Evolutionary conservation across 2,888 invertebrate genomes (phyloP), one percentile per base, ranked within the genome.

Genomic region (Pegoplata infirma): DNA sequence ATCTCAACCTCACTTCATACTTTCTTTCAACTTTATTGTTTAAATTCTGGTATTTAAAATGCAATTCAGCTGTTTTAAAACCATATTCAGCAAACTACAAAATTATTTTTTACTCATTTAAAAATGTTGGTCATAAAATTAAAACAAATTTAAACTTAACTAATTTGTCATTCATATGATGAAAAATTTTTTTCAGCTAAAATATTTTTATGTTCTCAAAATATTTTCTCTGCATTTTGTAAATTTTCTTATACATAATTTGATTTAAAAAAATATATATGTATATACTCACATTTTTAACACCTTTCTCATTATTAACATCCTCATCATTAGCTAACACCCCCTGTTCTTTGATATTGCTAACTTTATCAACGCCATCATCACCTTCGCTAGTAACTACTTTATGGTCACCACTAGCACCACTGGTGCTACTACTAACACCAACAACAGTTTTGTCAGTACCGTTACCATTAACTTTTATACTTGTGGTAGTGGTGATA

Each of bases 261-360:
- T n/a, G n/a, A n/a, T n/a, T n/a, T n/a, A n/a, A n/a, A n/a, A 32
- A 32, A 10, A 32, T 32, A 32, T 32, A 2, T 2, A 32, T 32
- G 2, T 10, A 5, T n/a, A 28, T 75, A 63, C 64, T 80, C 23
- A 63, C 67, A 46, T 73, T 81, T 79, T 51, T 67, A 61, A 63
- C 75, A 72, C 51, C 46, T 67, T 71, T 72, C 51, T 51, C 68
- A 68, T 67, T 55, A 8, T 12, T 25, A n/a, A 4, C 21, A 40
- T 5, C 49, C 19, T 55, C 64, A 56, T 61, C 67, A 40, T 66
- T 63, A 46, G 5, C 49, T n/a, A 32, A 12, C 67, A 10, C 59
- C n/a, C 25, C 25, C 8, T 23, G 21, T 36, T 14, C 51, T 10
- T 23, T 21, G 10, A n/a, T 28, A 14, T 23, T 58, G 6, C 4